These are phyloP conservation scores for Seriola aureovittata DNA, from an alignment of 2,113 vertebrate genomes.

Conservation along the genomic window DNA sequence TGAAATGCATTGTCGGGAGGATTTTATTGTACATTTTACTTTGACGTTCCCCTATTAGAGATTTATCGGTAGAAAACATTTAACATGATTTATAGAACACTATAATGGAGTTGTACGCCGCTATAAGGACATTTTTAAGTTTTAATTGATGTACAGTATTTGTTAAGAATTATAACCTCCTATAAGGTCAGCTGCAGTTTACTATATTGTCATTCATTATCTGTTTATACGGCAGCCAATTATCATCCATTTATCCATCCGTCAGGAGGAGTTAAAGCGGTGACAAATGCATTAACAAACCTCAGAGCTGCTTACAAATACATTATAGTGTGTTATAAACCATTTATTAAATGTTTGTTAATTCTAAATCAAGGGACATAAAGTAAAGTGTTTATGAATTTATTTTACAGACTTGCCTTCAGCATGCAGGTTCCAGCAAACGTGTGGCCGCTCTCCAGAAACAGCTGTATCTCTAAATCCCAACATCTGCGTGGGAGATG, in stretches of 20 bases:
- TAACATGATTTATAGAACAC: not conserved
- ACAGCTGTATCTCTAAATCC: not conserved
- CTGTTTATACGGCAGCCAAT: not conserved
- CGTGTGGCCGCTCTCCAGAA: not conserved
- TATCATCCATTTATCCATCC: not conserved
- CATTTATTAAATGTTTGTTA: not conserved
- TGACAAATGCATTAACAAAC: not conserved
- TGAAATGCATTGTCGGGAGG: not conserved
- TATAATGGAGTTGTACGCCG: not conserved
- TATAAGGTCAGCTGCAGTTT: not conserved
- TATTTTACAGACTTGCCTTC: not conserved
- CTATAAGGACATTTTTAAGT: not conserved
- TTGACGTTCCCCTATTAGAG: not conserved
- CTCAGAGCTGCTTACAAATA: not conserved
- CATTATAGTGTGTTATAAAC: not conserved
- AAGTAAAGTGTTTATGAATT: not conserved
- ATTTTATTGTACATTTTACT: not conserved
- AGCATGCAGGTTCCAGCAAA: not conserved
- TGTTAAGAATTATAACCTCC: not conserved
- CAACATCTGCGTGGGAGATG: not conserved
- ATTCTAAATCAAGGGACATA: not conserved
- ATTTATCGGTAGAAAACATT: not conserved
- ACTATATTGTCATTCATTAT: no score
- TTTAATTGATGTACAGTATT: not conserved
- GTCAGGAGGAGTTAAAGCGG: not conserved